phyloP scores from a whole-genome alignment of 2,888 invertebrate genomes.

The Matsumyia berberina region DNA sequence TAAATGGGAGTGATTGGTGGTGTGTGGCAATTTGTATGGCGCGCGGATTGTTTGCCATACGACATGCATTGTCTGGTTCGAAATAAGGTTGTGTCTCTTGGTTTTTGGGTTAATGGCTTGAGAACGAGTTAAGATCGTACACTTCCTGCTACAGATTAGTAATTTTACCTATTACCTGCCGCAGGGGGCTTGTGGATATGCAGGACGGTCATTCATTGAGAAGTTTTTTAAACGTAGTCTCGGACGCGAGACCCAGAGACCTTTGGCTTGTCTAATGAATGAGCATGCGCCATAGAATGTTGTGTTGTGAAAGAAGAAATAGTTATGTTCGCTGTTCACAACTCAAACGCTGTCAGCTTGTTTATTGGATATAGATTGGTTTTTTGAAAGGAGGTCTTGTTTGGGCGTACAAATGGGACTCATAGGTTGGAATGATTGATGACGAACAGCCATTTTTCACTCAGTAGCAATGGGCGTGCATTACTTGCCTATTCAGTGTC shows the following conservation, averaged over 20 bases:
- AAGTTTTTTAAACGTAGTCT: background rate
- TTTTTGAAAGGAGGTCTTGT: no score
- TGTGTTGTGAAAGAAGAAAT: no score
- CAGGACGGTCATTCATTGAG: conserved; percentile 15
- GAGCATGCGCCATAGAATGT: background rate
- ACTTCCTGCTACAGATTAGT: conserved; percentile 62
- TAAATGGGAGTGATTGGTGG: conserved; percentile 56
- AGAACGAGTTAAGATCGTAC: conserved; percentile 55
- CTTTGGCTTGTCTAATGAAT: background rate
- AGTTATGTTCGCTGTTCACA: no score
- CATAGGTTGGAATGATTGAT: no score
- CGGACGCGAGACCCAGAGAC: background rate
- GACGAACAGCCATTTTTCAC: no score
- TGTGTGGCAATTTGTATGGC: conserved; percentile 66
- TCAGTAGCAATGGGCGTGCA: no score
- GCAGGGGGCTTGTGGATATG: conserved; percentile 2
- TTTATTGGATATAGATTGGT: no score
- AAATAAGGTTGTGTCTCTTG: conserved; percentile 35
- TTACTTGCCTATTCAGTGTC: no score
- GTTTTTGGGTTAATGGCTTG: conserved; percentile 73
- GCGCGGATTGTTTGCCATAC: conserved; percentile 47
- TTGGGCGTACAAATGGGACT: no score
- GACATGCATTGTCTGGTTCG: conserved; percentile 51
- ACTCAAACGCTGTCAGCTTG: no score
- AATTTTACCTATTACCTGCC: conserved; percentile 13